Evolutionary conservation across 2,888 invertebrate species (phyloP).

Genomic region (Campoplex capitator): DNA sequence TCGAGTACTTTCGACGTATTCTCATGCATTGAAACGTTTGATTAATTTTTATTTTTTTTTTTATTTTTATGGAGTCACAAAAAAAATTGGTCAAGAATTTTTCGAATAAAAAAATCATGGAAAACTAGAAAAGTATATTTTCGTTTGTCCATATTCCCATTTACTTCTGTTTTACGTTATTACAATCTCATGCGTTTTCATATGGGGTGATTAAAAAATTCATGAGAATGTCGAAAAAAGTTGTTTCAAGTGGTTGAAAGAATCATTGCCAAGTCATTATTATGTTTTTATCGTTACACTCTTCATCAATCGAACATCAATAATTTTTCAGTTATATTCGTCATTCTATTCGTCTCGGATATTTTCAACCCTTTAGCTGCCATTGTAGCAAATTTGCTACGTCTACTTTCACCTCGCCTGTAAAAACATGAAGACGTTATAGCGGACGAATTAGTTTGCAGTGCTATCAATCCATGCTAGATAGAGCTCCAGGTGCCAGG

Average conservation of each 20-base stretch:
- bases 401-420: too few relatives aligned
- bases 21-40: background rate
- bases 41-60: background rate
- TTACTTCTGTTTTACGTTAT: background rate
- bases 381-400: too few relatives aligned
- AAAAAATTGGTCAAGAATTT: background rate
- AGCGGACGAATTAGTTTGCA: too few relatives aligned
- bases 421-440: too few relatives aligned
- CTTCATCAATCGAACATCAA: background rate
- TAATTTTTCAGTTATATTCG: background rate
- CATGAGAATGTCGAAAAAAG: background rate
- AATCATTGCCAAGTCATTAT: background rate
- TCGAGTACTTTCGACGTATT: background rate
- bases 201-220: background rate
- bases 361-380: too few relatives aligned
- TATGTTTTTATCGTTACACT: background rate
- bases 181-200: background rate
- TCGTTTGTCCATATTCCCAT: background rate
- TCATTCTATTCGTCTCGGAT: too few relatives aligned
- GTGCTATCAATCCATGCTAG: too few relatives aligned
- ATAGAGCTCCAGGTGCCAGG: too few relatives aligned
- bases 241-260: background rate
- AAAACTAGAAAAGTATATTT: background rate
- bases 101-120: background rate
- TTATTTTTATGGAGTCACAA: background rate